Evolutionary conservation across 2,797 vertebrate genomes (phyloP), one percentile per base, ranked within the genome.

Genomic region (Gallinago solitaria): DNA sequence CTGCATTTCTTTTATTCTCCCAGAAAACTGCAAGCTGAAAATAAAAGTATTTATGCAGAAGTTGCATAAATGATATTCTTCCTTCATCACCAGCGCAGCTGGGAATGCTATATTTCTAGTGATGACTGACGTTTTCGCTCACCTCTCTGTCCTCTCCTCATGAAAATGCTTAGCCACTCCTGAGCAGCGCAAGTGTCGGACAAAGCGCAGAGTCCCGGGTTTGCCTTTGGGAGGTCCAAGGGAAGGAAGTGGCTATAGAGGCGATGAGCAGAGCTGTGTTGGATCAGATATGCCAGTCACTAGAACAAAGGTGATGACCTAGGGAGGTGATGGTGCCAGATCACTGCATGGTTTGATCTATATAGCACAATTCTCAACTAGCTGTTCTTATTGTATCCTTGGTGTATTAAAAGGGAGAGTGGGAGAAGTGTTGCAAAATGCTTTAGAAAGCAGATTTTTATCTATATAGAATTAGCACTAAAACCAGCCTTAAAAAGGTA

Each of bases 91-190:
- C 54, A 39, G 54, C 37, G 50, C 84, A 92, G 43, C 70, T 82
- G 68, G 89, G 87, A 90, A 45, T 65, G 74, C 41, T 61, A 11
- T 73, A 41, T 74, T 95, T 75, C 69, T 75, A 45, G 73, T 30
- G 50, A 64, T 95, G 97, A 97, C 71, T 96, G 97, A 92, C 45
- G 0, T 53, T 35, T 96, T 74, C 67, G 85, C n/a, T 97, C 94
- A 96, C 95, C 96, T 96, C 83, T 77, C 76, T 96, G 93, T 96
- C 91, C 95, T 96, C 88, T 97, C 73, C 80, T 95, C 89, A 73
- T 96, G 97, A 93, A 97, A 97, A 98, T 68, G 94, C 91, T 96
- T 90, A 93, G 84, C 76, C 0, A 8, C 77, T 93, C 67, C 79
- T 2, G 17, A 63, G 84, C 51, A 95, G 60, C 15, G 1, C 45